A percentile compares a stretch with the other conserved stretches of the same genome.
Conservation (phyloP, 2,888 invertebrate species). For the Drosophila nr. fundita region DNA sequence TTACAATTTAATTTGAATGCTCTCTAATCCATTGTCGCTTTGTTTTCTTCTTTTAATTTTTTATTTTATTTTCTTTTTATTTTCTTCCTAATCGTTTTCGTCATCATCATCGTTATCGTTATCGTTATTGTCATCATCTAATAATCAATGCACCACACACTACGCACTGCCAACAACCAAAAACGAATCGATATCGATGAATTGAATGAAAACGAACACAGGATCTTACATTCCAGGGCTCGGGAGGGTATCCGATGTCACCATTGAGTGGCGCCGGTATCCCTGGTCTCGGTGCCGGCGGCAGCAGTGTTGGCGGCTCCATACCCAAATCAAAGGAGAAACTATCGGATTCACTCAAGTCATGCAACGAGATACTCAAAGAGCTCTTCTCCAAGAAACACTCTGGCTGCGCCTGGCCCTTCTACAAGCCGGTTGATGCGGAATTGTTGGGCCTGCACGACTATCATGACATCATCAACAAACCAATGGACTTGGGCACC, state of each 20-base stretch:
- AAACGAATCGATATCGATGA: slow-evolving; percentile 15
- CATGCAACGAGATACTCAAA: slow-evolving; percentile 96
- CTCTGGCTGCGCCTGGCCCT: slow-evolving; percentile 99
- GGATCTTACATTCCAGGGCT: slow-evolving; percentile 84
- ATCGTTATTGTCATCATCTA: slow-evolving; percentile 41
- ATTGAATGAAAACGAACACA: slow-evolving; percentile 49
- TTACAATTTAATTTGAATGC: slow-evolving; percentile 3
- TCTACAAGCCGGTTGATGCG: slow-evolving; percentile 99
- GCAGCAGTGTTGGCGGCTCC: slow-evolving; percentile 80
- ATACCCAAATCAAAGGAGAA: slow-evolving; percentile 91
- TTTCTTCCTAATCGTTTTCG: slow-evolving; percentile 31
- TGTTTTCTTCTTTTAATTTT: slow-evolving; percentile 42
- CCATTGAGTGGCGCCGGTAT: slow-evolving; percentile 87
- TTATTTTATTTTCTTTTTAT: slow-evolving; percentile 24
- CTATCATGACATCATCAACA: slow-evolving; percentile 99
- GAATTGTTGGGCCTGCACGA: slow-evolving; percentile 96
- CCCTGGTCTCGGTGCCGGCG: slow-evolving; percentile 79
- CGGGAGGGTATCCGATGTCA: slow-evolving; percentile 86
- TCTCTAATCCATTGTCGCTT: slow-evolving; percentile 56
- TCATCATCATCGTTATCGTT: slow-evolving; percentile 31
- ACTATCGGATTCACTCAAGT: slow-evolving; percentile 93
- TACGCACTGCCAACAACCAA: slow-evolving; percentile 14
- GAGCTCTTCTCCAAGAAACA: slow-evolving; percentile 97
- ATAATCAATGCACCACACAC: slow-evolving; percentile 27
- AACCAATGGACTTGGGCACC: slow-evolving; percentile 99